Percentiles rank a stretch among this genome's conserved stretches.
These are phyloP conservation scores for Telenomus remus DNA, from an alignment of 1,140 invertebrate genomes.

Conservation along the genomic window DNA sequence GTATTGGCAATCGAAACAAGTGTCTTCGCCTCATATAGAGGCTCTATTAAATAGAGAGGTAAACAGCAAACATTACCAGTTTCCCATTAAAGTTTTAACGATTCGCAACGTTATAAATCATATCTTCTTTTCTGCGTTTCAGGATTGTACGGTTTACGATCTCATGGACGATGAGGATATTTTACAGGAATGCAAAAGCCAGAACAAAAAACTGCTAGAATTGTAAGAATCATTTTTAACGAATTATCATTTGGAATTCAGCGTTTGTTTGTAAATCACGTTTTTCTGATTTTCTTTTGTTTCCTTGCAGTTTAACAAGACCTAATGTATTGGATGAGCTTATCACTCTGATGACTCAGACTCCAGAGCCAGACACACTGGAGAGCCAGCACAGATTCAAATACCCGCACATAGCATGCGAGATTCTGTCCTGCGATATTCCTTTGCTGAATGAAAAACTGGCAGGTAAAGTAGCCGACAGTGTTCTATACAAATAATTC, in stretches of 20 bases:
- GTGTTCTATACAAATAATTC: neutral
- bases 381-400: slow-evolving; percentile 86
- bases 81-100: slow-evolving; percentile 3
- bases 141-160: slow-evolving; percentile 91
- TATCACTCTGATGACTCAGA: slow-evolving; percentile 88
- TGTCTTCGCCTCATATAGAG: slow-evolving; percentile 84
- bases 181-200: slow-evolving; percentile 94
- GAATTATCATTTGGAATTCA: neutral
- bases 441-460: slow-evolving; percentile 89
- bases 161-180: slow-evolving; percentile 96
- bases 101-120: too few species aligned
- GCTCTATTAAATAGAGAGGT: slow-evolving; percentile 85
- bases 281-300: slow-evolving; percentile 63
- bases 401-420: slow-evolving; percentile 94
- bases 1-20: slow-evolving; percentile 88
- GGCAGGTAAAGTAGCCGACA: slow-evolving; percentile 72
- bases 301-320: slow-evolving; percentile 81
- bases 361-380: slow-evolving; percentile 86
- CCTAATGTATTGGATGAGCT: slow-evolving; percentile 90
- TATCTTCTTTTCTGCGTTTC: slow-evolving; percentile 63
- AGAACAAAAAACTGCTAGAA: slow-evolving; percentile 92
- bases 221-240: slow-evolving; percentile 88
- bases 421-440: slow-evolving; percentile 93
- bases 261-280: slow-evolving; percentile 8
- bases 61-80: too few species aligned